phyloP scores from a whole-genome alignment of 2,113 vertebrate genomes.

The Prionailurus bengalensis region DNA sequence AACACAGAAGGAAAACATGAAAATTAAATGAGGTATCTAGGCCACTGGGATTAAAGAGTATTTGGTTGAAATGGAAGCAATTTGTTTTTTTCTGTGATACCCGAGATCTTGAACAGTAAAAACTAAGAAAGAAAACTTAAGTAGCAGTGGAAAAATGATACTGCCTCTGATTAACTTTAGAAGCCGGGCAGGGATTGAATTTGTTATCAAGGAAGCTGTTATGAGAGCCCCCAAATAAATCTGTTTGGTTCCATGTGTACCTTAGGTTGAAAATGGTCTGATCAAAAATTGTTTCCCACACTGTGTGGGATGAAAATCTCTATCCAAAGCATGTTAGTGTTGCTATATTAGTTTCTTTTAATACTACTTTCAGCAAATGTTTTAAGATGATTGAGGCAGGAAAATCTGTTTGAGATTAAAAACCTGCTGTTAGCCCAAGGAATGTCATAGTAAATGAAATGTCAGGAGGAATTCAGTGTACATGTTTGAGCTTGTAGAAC shows the following conservation, averaged over 20 bases:
- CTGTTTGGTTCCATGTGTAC: slow-evolving; percentile 5
- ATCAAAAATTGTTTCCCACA: background rate
- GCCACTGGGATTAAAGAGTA: background rate
- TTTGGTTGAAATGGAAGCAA: background rate
- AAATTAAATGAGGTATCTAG: background rate
- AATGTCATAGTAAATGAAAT: slow-evolving; percentile 59
- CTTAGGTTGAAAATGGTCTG: background rate
- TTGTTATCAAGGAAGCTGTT: slow-evolving; percentile 22
- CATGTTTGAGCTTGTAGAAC: slow-evolving; percentile 59
- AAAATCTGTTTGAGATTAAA: slow-evolving; percentile 70
- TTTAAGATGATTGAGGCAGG: slow-evolving; percentile 62
- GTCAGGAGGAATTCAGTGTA: background rate
- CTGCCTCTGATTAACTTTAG: background rate
- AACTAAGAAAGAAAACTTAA: background rate
- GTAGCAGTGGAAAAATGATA: background rate
- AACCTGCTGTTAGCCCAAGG: background rate
- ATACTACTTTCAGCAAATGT: slow-evolving; percentile 10
- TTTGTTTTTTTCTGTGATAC: background rate
- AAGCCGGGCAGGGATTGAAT: slow-evolving; percentile 7
- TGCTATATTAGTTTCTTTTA: slow-evolving; percentile 34
- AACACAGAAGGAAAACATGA: background rate
- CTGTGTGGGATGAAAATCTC: background rate
- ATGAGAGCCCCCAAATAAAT: slow-evolving; percentile 1
- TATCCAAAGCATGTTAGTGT: background rate
- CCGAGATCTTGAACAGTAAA: background rate